Conservation (phyloP, 2,113 vertebrate species). For the Peromyscus californicus region DNA sequence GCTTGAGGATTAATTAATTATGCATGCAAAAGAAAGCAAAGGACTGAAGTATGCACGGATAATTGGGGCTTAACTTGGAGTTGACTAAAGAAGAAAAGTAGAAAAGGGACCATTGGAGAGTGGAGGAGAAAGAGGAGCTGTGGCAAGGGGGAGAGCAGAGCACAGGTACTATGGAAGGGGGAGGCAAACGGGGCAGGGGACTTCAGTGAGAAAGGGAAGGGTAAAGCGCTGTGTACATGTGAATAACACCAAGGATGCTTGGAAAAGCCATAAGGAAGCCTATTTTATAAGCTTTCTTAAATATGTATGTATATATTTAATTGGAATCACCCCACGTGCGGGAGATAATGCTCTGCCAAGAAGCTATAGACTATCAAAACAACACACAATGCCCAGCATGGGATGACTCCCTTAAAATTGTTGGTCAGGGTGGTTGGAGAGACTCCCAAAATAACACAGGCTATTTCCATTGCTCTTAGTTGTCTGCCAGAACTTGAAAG, state of each 20-base stretch:
- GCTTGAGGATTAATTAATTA: not conserved
- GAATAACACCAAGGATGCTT: not conserved
- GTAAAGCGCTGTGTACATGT: not conserved
- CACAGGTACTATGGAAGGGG: not conserved
- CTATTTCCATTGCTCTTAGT: not conserved
- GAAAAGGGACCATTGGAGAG: not conserved
- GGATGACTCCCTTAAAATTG: not conserved
- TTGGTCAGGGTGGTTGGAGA: not conserved
- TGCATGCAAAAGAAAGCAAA: slow-evolving; percentile 55
- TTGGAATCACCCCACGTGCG: not conserved
- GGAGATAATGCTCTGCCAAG: not conserved
- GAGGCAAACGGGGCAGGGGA: not conserved
- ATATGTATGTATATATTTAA: not conserved
- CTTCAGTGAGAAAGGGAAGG: not conserved
- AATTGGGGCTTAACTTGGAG: not conserved
- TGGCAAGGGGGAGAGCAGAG: not conserved
- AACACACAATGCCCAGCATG: not conserved
- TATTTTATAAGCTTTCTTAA: not conserved
- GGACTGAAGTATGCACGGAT: not conserved
- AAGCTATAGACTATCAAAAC: not conserved
- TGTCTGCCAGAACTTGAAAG: not conserved
- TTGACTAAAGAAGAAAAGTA: not conserved
- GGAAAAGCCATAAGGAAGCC: not conserved
- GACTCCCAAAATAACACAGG: not conserved
- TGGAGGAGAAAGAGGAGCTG: not conserved